phyloP scores from a whole-genome alignment of 2,113 vertebrate genomes.

The Strix uralensis region DNA sequence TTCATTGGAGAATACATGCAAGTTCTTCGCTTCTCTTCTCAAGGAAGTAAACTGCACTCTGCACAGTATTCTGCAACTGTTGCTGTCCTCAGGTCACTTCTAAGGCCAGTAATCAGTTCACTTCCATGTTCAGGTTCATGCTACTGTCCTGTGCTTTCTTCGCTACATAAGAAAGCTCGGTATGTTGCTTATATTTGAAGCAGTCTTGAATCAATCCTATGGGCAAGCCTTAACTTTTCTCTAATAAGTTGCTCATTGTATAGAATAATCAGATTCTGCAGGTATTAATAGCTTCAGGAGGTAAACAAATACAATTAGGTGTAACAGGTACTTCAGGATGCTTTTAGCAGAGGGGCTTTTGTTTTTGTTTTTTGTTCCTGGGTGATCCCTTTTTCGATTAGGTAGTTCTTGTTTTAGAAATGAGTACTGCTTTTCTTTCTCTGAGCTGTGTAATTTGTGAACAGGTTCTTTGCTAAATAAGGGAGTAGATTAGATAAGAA shows the following conservation, averaged over 20 bases:
- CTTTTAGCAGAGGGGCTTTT: background rate
- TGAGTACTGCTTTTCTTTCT: conserved; percentile 3
- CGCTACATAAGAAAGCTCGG: background rate
- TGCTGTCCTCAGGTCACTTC: background rate
- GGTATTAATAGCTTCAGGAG: background rate
- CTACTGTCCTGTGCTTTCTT: background rate
- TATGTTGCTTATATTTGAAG: background rate
- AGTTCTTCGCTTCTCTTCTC: background rate
- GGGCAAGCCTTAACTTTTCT: background rate
- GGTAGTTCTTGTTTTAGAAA: background rate
- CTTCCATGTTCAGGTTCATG: background rate
- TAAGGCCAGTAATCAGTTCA: background rate
- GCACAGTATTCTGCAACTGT: background rate
- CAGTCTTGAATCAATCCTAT: background rate
- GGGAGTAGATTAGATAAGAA: background rate
- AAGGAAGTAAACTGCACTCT: background rate
- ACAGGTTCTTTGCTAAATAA: background rate
- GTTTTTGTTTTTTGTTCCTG: background rate
- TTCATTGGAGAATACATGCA: background rate
- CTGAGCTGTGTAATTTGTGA: background rate
- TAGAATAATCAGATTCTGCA: background rate
- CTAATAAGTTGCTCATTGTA: background rate
- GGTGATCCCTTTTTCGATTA: background rate
- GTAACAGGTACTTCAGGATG: background rate
- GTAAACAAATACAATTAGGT: conserved; percentile 22